Base-by-base conservation (phyloP, 2,888 invertebrate species). In the Pheosia gnoma region DNA sequence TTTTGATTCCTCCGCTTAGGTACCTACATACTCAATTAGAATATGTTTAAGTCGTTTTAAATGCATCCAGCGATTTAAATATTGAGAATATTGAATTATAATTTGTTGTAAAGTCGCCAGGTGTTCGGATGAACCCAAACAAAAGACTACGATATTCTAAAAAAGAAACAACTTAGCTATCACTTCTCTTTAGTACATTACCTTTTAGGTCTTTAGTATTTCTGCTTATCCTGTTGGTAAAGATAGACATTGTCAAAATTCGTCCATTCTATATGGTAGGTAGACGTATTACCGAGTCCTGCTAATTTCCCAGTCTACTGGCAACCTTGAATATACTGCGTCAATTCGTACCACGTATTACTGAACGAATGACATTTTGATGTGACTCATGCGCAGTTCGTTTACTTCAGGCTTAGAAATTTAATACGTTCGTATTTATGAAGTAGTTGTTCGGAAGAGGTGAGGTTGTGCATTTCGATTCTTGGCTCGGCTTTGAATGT, bases 361-460 rank as follows among this genome's bases (percentile, higher is more conserved):
- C 45, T 61, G 53, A 47, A 57, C 64, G 62, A 60, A 64, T 75
- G 74, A 70, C 75, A 73, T 72, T 68, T 77, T 62, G 66, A 61
- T 69, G 72, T 82, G 82, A 80, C 68, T 80, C 78, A 77, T 67
- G 57, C 61, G 59, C 61, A 68, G 66, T 74, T 69, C 64, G 67
- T 78, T 80, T 81, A 82, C 82, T 78, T 74, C 63, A 81, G 68
- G 66, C 74, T 62, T 70, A 74, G 73, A 77, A 80, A 77, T 79
- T 76, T 72, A 65, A 61, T 66, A 58, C 73, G 39, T 54, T 47
- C 36, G 39, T 55, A 55, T 59, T 37, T 56, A 54, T 58, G 62
- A 36, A 57, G 55, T n/a, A 38, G 39, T 39, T 7, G 55, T 39
- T 25, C 6, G 39, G 39, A 53, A 4, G 37, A 3, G 9, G 36